Conservation (phyloP, 2,113 vertebrate genomes). For the Xiphophorus couchianus region DNA sequence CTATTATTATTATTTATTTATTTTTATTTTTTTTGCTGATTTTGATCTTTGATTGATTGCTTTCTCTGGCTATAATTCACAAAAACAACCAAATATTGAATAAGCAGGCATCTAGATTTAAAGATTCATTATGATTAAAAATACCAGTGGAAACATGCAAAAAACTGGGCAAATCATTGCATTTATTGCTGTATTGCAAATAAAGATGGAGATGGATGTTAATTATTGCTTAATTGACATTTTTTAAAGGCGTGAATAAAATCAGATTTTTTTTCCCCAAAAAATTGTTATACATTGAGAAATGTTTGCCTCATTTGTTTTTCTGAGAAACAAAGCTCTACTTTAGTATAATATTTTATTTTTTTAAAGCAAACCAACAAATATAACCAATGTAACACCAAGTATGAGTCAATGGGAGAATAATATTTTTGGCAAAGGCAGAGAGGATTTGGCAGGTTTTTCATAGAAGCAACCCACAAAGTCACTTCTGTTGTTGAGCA, state of each 20-base stretch:
- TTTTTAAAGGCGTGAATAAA: neutral
- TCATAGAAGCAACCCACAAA: neutral
- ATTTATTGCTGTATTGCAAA: neutral
- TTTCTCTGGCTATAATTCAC: neutral
- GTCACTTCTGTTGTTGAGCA: neutral
- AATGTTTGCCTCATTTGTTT: neutral
- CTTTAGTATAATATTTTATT: neutral
- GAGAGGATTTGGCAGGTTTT: neutral
- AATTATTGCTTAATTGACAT: neutral
- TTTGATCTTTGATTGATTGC: neutral
- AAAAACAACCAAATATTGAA: neutral
- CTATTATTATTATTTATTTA: no score
- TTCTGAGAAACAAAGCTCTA: neutral
- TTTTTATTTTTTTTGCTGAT: neutral
- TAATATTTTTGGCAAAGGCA: neutral
- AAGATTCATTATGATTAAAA: neutral
- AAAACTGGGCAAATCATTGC: neutral
- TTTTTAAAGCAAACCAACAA: neutral
- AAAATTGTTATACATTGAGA: neutral
- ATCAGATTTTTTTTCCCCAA: no score
- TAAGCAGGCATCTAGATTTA: neutral
- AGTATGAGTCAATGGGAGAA: neutral
- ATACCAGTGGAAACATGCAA: neutral
- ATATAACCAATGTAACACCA: no score
- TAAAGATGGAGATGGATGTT: neutral